Percentiles rank a stretch among this genome's conserved stretches.
Conservation (phyloP, 1,140 invertebrate genomes). For the Drosophila sturtevanti region DNA sequence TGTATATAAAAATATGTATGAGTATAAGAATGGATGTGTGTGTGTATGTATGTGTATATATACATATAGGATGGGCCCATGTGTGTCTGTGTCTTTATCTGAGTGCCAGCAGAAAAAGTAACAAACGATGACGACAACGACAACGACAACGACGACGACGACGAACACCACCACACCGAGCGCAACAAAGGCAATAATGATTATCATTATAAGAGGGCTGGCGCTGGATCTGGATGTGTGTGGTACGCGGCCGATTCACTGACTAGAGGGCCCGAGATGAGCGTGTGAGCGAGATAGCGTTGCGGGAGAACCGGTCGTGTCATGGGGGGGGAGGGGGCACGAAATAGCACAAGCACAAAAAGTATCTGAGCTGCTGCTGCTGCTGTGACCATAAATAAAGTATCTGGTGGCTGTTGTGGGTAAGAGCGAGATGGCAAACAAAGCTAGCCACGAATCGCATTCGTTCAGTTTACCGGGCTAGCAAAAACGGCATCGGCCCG, state of each 20-base stretch:
- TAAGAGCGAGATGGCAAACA: conserved; percentile 54
- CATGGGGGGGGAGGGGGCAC: conserved; percentile 26
- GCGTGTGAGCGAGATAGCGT: conserved; percentile 39
- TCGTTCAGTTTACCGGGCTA: conserved; percentile 35
- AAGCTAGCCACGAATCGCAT: conserved; percentile 64
- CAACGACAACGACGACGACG: conserved; percentile 36
- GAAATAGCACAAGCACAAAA: conserved; percentile 34
- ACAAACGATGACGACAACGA: conserved; percentile 49
- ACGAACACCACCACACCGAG: conserved; percentile 62
- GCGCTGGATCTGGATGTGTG: conserved; percentile 52
- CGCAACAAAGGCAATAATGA: conserved; percentile 80
- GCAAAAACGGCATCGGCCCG: conserved; percentile 14
- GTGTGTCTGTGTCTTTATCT: conserved; percentile 36
- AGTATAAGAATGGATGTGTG: conserved; percentile 20
- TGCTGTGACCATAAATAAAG: conserved; percentile 79
- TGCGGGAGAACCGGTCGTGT: conserved; percentile 67
- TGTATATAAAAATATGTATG: conserved; percentile 13
- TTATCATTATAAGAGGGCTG: conserved; percentile 82
- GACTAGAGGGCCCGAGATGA: neutral
- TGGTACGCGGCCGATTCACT: conserved; percentile 17
- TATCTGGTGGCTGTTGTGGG: conserved; percentile 62
- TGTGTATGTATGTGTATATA: conserved; percentile 6
- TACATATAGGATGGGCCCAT: no score
- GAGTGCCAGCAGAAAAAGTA: conserved; percentile 63
- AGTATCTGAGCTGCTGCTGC: conserved; percentile 54